A percentile compares a stretch with the other conserved stretches of the same genome.
Evolutionary conservation across 2,113 vertebrate species (phyloP).

Genomic region (Paradisaea rubra): DNA sequence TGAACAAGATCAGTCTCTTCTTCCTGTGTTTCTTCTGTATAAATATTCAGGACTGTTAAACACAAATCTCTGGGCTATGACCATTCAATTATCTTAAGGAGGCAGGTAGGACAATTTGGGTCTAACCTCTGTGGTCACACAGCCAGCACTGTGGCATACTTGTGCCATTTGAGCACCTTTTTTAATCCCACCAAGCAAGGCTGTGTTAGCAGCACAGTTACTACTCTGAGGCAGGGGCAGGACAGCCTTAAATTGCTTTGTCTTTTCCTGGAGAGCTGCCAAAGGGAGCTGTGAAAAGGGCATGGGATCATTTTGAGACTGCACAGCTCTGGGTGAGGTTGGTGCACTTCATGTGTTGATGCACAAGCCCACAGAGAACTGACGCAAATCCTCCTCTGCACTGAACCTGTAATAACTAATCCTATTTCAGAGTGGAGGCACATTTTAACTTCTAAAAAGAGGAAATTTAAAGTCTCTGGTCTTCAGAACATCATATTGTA

Average conservation of each 20-base stretch:
- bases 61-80: background rate
- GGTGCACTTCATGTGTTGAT: background rate
- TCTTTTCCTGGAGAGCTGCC: background rate
- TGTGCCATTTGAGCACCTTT: background rate
- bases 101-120: background rate
- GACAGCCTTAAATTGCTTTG: background rate
- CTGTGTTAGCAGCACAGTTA: background rate
- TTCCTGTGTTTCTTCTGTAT: background rate
- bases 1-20: background rate
- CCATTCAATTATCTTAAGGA: background rate
- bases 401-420: background rate
- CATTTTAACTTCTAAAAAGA: background rate
- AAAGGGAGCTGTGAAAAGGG: background rate
- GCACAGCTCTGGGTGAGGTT: background rate
- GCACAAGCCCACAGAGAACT: background rate
- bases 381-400: background rate
- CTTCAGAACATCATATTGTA: background rate
- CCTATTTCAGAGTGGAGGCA: background rate
- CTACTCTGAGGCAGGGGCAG: background rate
- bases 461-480: background rate
- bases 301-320: background rate
- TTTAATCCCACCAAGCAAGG: background rate
- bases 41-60: background rate
- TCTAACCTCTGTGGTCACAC: background rate
- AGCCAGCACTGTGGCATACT: background rate